phyloP scores from a whole-genome alignment of 1,140 invertebrate genomes.

The Ectropis grisescens region DNA sequence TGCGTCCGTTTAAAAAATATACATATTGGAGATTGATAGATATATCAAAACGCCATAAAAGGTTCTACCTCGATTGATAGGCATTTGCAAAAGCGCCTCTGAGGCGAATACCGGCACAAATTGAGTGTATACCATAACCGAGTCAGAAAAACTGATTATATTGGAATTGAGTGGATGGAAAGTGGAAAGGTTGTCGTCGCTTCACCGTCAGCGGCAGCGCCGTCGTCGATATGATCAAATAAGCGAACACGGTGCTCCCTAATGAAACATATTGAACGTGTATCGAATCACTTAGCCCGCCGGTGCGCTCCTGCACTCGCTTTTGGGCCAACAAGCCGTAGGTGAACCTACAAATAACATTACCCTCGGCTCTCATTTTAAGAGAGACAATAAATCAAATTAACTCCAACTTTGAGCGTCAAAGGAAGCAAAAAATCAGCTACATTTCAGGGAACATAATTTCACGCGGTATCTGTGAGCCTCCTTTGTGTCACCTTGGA shows the following conservation, averaged over 20 bases:
- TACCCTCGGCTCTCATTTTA: conserved; percentile 58
- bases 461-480: conserved; percentile 38
- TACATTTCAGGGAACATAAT: conserved; percentile 54
- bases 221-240: conserved; percentile 57
- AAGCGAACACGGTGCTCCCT: conserved; percentile 52
- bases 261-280: conserved; percentile 69
- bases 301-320: conserved; percentile 53
- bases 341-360: conserved; percentile 59
- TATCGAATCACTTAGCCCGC: conserved; percentile 63
- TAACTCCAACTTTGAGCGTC: conserved; percentile 59
- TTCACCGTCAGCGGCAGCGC: no score
- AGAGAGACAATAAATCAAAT: conserved; percentile 65
- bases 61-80: no score
- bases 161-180: conserved; percentile 34
- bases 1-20: no score
- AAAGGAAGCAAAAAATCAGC: conserved; percentile 50
- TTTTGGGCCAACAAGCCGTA: conserved; percentile 56
- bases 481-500: conserved; percentile 33
- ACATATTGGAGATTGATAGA: no score
- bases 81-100: no score
- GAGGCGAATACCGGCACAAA: no score
- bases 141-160: conserved; percentile 59
- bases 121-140: conserved; percentile 47
- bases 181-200: conserved; percentile 32
- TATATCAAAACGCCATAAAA: no score